A percentile compares a stretch with the other conserved stretches of the same genome.
Conservation (phyloP, 2,113 vertebrate genomes). For the Greenwoodochromis staneri region DNA sequence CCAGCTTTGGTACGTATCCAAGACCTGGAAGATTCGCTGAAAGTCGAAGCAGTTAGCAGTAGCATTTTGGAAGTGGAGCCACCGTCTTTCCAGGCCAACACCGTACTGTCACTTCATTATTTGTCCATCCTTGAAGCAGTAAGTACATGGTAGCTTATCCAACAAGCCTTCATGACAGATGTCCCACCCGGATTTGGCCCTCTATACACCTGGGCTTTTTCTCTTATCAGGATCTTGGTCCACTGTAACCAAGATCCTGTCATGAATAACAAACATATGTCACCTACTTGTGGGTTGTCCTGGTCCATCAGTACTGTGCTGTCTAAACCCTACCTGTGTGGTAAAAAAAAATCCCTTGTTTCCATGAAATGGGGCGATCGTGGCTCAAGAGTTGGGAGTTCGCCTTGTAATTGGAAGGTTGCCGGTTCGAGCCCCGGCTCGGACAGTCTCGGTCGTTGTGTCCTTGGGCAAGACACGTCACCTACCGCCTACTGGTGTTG, state of each 20-base stretch:
- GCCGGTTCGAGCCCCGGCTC: rapidly evolving
- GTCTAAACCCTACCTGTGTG: neutral
- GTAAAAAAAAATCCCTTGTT: neutral
- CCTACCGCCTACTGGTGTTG: rapidly evolving
- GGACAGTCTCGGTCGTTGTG: neutral
- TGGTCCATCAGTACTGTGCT: neutral
- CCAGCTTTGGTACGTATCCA: too few species aligned
- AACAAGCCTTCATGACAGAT: neutral
- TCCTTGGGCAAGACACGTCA: neutral
- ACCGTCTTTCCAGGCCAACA: rapidly evolving
- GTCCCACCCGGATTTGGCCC: neutral
- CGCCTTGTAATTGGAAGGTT: neutral
- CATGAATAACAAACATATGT: neutral
- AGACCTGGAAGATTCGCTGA: neutral
- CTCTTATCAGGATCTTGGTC: neutral
- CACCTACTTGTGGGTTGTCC: neutral
- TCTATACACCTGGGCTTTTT: neutral
- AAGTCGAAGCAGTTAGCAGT: rapidly evolving
- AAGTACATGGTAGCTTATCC: neutral
- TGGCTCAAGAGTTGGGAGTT: neutral
- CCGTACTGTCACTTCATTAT: neutral
- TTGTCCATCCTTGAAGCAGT: neutral
- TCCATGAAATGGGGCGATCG: rapidly evolving
- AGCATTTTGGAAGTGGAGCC: neutral
- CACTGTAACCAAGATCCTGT: neutral